Base-by-base conservation (phyloP, 2,888 invertebrate species). In the Nomada goodeniana region DNA sequence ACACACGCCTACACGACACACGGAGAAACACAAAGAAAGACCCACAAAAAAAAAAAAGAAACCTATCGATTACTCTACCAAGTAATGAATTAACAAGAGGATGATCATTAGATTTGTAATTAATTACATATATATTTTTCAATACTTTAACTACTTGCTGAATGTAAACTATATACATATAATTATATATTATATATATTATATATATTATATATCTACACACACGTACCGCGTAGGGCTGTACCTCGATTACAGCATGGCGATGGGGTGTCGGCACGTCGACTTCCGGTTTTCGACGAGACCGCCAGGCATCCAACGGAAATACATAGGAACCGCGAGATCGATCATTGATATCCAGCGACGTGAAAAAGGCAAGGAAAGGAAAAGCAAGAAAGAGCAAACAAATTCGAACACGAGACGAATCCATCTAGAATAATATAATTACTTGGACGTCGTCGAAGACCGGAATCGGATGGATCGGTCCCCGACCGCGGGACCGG, bases 121-220 rank as follows among this genome's bases (percentile, higher is more conserved):
- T 92, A 91, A 92, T 91, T 92, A 92, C 90, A 91, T 89, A 92
- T 93, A 93, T 93, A 93, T 93, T 93, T 93, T 93, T 93, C 93
- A 93, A 93, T 93, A 93, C 93, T 92, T 93, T 91, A 92, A 93
- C 92, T 93, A 93, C 92, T 93, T 89, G 91, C 92, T 93, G 92
- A 93, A 92, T 92, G 91, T 93, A 91, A 92, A 92, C 90, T 90
- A 91, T 89, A 90, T 89, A 91, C 87, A 89, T 89, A 86, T 80
- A 87, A 86, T 84, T 87, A 89, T 87, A 88, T 83, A 87, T 86
- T 83, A 86, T 83, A 86, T 84, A 85, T 84, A 84, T 84, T 84
- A 84, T 83, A 84, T 85, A 89, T 85, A 86, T 85, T 82, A 81
- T 88, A 87, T 85, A 88, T 81, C 84, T 69, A 87, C 84, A 88